Conservation (phyloP, 2,888 invertebrate species). For the Tuta absoluta region DNA sequence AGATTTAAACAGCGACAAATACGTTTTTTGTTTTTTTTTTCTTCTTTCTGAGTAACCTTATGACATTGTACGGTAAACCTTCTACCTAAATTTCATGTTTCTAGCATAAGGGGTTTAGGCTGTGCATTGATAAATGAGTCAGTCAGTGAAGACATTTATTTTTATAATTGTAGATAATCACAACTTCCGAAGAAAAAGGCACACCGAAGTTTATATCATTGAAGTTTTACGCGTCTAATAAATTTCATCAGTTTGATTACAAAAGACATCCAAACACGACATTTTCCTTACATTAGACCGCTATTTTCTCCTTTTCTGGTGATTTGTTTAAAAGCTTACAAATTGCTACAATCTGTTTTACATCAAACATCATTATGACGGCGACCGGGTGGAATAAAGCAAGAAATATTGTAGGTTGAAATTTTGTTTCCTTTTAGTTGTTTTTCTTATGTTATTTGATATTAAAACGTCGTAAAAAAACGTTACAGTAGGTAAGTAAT, state of each 20-base stretch:
- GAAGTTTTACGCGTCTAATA: background rate
- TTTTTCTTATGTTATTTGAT: background rate
- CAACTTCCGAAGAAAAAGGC: background rate
- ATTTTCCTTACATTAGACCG: conserved; percentile 15
- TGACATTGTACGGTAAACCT: too few species aligned
- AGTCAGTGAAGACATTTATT: too few species aligned
- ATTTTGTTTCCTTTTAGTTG: background rate
- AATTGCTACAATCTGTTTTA: conserved; percentile 31
- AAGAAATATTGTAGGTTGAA: background rate
- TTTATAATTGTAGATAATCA: too few species aligned
- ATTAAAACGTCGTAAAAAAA: too few species aligned
- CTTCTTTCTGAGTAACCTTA: too few species aligned
- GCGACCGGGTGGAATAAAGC: background rate
- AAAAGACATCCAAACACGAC: conserved; percentile 6
- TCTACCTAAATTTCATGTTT: too few species aligned
- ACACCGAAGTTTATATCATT: conserved; percentile 3
- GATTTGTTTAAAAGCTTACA: conserved; percentile 30
- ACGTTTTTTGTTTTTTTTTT: too few species aligned
- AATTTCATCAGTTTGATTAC: background rate
- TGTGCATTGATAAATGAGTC: too few species aligned
- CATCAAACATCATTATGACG: conserved; percentile 27
- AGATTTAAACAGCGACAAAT: too few species aligned
- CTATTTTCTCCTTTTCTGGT: background rate
- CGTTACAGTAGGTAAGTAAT: too few species aligned
- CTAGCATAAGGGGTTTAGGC: too few species aligned